Evolutionary conservation across 2,113 vertebrate genomes (phyloP).

Genomic region (Eulemur rufifrons): DNA sequence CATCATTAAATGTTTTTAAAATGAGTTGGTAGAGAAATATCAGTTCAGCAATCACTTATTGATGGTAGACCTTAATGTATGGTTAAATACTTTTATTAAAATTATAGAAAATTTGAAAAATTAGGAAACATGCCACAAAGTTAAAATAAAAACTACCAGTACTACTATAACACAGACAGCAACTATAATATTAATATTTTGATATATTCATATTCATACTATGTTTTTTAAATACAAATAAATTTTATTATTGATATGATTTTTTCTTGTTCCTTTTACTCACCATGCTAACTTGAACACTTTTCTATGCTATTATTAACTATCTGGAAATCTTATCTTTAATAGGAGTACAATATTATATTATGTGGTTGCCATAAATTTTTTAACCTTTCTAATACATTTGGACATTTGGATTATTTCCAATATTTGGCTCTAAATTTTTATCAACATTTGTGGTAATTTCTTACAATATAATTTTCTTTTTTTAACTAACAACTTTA

Average conservation of each 20-base stretch:
- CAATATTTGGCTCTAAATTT: background rate
- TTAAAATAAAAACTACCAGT: background rate
- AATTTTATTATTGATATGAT: background rate
- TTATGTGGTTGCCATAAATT: background rate
- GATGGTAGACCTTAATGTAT: background rate
- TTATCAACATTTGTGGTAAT: background rate
- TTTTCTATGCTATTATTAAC: background rate
- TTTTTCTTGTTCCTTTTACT: background rate
- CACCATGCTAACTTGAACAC: background rate
- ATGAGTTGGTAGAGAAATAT: background rate
- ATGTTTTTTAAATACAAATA: background rate
- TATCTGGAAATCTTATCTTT: background rate
- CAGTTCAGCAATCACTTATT: background rate
- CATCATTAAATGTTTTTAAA: background rate
- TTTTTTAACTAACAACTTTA: background rate
- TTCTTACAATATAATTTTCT: background rate
- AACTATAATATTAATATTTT: background rate
- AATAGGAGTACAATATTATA: background rate
- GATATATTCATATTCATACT: background rate
- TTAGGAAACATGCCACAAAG: background rate
- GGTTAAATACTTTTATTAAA: background rate
- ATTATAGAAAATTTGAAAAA: background rate
- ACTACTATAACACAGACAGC: background rate
- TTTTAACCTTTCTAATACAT: background rate
- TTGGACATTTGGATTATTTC: background rate